Evolutionary conservation across 2,113 vertebrate species (phyloP), one percentile per base, ranked within the genome.

Genomic region (Rhinolophus sinicus): DNA sequence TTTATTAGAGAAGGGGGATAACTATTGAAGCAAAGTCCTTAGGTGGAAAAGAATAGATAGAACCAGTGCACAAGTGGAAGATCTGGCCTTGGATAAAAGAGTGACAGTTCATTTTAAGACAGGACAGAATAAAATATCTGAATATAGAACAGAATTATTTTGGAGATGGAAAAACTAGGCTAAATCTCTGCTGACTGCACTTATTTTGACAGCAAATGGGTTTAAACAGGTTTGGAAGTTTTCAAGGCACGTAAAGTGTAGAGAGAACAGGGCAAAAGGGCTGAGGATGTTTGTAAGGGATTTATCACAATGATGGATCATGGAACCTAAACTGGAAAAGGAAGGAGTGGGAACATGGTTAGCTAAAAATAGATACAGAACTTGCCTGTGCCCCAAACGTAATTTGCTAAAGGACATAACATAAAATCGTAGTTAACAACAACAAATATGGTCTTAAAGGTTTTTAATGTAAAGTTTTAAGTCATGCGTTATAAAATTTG

Each of bases 141-240:
- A 33, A 47, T 50, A 38, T 6, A 73, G 4, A 90, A 13, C 21
- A 60, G 33, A 96, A 60, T 75, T 26, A 90, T 47, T 67, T 19
- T 69, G 40, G 22, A 33, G 52, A 15, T 82, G 18, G 26, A 10
- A 81, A 56, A 33, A 52, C 50, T 22, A 50, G 18, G 18, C 38
- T 69, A 76, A 50, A 62, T 69, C 38, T 50, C 60, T 35, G 35
- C 15, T 47, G 47, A 80, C 13, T 67, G 7, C 4, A 82, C 3
- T 92, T 88, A 82, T 69, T 62, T 62, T 70, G 69, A 77, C 21
- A 82, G 62, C 50, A 91, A 87, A 94, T 89, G 30, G 62, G 19
- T 89, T 82, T 96, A 78, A 93, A 62, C 22, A 70, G 44, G 28
- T 84, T 47, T 93, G 64, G 30, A 24, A 70, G 65, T 67, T 80